Evolutionary conservation across 2,888 invertebrate genomes (phyloP).

Genomic region (Agelastica alni): DNA sequence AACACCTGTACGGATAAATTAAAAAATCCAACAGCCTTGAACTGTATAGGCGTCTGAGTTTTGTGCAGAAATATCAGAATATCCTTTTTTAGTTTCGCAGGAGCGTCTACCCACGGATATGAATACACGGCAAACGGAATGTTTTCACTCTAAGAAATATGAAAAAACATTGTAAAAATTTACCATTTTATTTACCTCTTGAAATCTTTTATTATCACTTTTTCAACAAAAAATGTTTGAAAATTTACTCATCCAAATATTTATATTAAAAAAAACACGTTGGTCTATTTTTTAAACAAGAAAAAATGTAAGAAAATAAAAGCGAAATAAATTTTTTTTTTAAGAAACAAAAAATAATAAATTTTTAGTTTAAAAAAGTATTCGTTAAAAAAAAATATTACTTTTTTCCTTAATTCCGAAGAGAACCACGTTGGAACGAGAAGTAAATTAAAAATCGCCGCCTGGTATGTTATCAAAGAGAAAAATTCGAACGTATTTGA

Average conservation of each 20-base stretch:
- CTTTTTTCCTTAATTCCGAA: slow-evolving; percentile 31
- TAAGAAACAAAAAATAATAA: no score
- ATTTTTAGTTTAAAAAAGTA: no score
- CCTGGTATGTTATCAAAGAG: slow-evolving; percentile 22
- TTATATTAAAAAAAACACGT: no score
- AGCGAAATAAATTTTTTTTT: no score
- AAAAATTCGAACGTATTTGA: slow-evolving; percentile 28
- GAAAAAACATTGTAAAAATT: no score
- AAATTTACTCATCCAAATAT: no score
- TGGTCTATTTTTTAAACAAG: no score
- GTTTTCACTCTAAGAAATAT: slow-evolving; percentile 30
- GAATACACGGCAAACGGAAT: slow-evolving; percentile 26
- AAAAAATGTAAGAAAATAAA: no score
- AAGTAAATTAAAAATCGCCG: slow-evolving; percentile 21
- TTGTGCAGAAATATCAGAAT: slow-evolving; percentile 27
- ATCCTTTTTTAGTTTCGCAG: slow-evolving; percentile 26
- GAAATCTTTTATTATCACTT: no score
- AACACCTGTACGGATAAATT: slow-evolving; percentile 17
- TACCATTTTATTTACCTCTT: no score
- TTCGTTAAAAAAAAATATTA: no score
- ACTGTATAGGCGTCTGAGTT: slow-evolving; percentile 28
- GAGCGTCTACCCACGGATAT: slow-evolving; percentile 23
- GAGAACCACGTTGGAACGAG: slow-evolving; percentile 35
- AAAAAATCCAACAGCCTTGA: slow-evolving; percentile 17
- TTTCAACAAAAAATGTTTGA: no score